Evolutionary conservation across 2,113 vertebrate genomes (phyloP), one percentile per base, ranked within the genome.

Genomic region (Prunella himalayana): DNA sequence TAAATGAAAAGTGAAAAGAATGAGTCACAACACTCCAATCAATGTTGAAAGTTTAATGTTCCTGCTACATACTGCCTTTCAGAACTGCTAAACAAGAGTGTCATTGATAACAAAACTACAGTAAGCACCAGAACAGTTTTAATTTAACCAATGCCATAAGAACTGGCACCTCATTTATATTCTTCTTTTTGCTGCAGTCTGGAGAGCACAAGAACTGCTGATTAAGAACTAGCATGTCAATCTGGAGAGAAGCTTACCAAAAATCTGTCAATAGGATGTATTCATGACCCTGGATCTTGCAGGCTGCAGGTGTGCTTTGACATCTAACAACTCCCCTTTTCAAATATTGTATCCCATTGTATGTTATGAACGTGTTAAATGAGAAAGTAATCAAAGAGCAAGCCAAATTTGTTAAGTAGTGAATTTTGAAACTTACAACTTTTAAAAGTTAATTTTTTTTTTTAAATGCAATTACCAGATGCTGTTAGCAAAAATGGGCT

Each of bases 51-150:
- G 79, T 95, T 96, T 93, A 93, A 94, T 86, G 64, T 83, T 96
- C 91, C 92, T 95, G 92, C 81, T 94, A 95, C 94, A 93, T 80
- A 88, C 87, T 88, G 82, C 84, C 86, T 87, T 94, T 69, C 84
- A 85, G 73, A 95, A 90, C 60, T 70, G 63, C 86, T 95, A 31
- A 94, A 90, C 76, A 92, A 63, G 47, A 66, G 33, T 41, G 61
- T 56, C 1, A 2, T 31, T 68, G 37, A 82, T 71, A 86, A 94
- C 77, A 86, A 78, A 92, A 93, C 56, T 73, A 88, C 3, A 17
- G 59, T 81, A 88, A 95, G 91, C 81, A 95, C 91, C 81, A 79
- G 68, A 93, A 41, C 87, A 88, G 61, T 82, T 86, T 90, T 77
- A 81, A 81, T 86, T 84, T 79, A 87, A 75, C 50, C 2, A 28